These are phyloP conservation scores for Leucoptera coffeella DNA, from an alignment of 2,888 invertebrate genomes.

Conservation along the genomic window DNA sequence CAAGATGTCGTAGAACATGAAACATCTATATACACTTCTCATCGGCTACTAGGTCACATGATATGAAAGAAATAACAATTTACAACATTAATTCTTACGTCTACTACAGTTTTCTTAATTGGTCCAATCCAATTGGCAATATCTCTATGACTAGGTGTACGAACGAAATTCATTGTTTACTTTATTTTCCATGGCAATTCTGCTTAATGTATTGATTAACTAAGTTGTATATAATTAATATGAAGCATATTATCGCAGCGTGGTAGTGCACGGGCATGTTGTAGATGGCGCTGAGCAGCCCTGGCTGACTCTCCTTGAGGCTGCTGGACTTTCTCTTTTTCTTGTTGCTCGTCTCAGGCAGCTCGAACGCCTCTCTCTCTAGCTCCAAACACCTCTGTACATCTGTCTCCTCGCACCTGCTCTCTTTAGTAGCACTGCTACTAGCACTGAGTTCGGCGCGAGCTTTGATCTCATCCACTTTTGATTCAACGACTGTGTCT, in stretches of 20 bases:
- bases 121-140: conserved; percentile 8
- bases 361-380: background rate
- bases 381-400: background rate
- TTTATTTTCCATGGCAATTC: conserved; percentile 26
- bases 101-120: background rate
- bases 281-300: conserved; percentile 29
- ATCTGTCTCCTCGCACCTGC: background rate
- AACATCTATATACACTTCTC: too few relatives aligned
- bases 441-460: background rate
- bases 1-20: too few relatives aligned
- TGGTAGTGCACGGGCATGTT: conserved; percentile 49
- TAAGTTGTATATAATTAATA: conserved; percentile 48
- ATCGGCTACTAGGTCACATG: too few relatives aligned
- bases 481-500: background rate
- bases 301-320: conserved; percentile 19
- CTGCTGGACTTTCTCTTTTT: conserved; percentile 22
- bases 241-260: conserved; percentile 41
- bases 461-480: background rate
- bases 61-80: too few relatives aligned
- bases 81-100: too few relatives aligned
- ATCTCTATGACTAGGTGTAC: conserved; percentile 35
- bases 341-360: conserved; percentile 5
- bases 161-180: conserved; percentile 12
- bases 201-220: conserved; percentile 43
- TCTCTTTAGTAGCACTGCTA: background rate